Conservation (phyloP, 1,140 invertebrate species). For the Drosophila pectinifera region DNA sequence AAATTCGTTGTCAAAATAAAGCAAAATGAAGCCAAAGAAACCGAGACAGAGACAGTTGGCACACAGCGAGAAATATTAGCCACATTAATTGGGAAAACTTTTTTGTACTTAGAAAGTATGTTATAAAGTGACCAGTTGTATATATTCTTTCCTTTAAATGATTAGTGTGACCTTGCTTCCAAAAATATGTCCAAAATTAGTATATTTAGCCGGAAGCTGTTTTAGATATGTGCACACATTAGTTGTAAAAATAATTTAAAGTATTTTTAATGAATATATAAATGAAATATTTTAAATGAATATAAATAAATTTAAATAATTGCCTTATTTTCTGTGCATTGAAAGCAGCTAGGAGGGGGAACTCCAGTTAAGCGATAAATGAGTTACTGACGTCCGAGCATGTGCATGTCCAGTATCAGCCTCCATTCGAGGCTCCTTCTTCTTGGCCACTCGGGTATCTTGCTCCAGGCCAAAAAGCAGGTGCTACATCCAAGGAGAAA, state of each 20-base stretch:
- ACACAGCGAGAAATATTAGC: background rate
- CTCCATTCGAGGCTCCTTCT: slow-evolving; percentile 42
- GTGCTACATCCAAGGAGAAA: slow-evolving; percentile 43
- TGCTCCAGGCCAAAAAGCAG: slow-evolving; percentile 43
- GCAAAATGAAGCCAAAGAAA: slow-evolving; percentile 36
- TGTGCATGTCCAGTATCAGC: slow-evolving; percentile 74
- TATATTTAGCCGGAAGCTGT: too few relatives aligned
- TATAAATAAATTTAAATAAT: too few relatives aligned
- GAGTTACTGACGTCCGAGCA: slow-evolving; percentile 78
- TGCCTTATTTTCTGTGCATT: slow-evolving; percentile 5
- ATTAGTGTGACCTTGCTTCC: background rate
- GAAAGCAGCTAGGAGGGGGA: background rate
- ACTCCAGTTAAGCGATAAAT: slow-evolving; percentile 77
- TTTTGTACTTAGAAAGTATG: background rate
- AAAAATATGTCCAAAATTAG: background rate
- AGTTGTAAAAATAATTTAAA: too few relatives aligned
- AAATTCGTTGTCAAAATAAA: slow-evolving; percentile 83
- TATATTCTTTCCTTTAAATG: too few relatives aligned
- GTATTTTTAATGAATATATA: too few relatives aligned
- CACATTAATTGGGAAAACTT: background rate
- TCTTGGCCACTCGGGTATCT: slow-evolving; percentile 33
- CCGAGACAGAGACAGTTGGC: slow-evolving; percentile 40
- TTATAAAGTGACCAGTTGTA: too few relatives aligned
- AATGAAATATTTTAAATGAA: too few relatives aligned
- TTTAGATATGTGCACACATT: background rate